phyloP scores from a whole-genome alignment of 2,888 invertebrate genomes.

The Aricia artaxerxes region DNA sequence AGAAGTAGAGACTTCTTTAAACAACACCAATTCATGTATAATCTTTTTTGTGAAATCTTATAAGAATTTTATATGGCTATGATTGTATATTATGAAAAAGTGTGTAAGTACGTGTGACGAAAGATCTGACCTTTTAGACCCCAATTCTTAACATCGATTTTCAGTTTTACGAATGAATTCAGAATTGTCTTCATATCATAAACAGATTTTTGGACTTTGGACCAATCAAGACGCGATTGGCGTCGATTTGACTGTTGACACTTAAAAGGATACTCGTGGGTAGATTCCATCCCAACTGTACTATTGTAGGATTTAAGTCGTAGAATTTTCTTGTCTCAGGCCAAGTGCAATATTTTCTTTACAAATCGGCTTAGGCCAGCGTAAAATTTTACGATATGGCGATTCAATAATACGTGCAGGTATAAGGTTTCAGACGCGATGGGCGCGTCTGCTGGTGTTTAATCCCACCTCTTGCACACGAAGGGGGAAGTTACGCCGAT shows the following conservation, averaged over 20 bases:
- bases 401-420: constrained; percentile 4
- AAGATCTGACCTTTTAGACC: neutral
- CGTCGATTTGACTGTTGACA: no score
- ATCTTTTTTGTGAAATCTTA: neutral
- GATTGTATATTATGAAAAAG: no score
- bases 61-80: no score
- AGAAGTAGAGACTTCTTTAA: no score
- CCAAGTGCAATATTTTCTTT: neutral
- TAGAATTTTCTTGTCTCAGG: no score
- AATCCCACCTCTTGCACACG: constrained; percentile 17
- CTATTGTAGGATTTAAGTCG: no score
- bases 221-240: no score
- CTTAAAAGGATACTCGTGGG: no score
- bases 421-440: constrained; percentile 2
- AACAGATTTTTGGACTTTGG: no score
- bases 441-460: neutral
- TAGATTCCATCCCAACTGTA: no score
- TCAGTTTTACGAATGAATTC: no score
- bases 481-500: neutral
- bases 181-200: no score
- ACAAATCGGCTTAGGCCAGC: neutral
- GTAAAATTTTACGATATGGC: neutral
- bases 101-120: neutral
- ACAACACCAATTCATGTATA: neutral
- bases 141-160: neutral